Evolutionary conservation across 92 coral and sea anemone genomes (phyloP), one percentile per base, ranked within the genome.

Genomic region (Umimayanthus kanabou): DNA sequence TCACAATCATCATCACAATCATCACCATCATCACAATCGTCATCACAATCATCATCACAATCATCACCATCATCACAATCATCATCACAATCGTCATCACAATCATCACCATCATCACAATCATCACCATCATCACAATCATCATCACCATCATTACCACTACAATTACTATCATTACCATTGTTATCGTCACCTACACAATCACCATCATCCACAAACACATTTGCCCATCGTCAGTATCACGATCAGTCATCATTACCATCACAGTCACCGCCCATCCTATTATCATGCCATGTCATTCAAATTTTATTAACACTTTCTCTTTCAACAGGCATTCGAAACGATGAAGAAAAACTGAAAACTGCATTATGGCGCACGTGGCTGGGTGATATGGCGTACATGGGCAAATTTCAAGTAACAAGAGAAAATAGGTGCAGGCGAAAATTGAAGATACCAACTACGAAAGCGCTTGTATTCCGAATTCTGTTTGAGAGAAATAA

Each of bases 301-400:
- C 16, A 13, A 53, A 9, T n/a, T 69, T n/a, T 69, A 39, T 16
- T 71, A 71, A 71, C 76, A 71, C 39, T 73, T 73, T 6, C 1
- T 61, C 20, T 37, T 64, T 61, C 49, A 40, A 81, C 85, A 81
- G 85, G 85, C 74, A 40, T 81, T 81, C 37, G 85, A 81, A 66
- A 81, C 85, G 28, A 8, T 81, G 75, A 81, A 40, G 85, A 81
- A 81, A 66, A 81, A 81, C 49, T 81, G 55, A 81, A 26, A 29
- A 3, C 69, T 1, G 69, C 25, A 23, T 5, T 22, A 23, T 23
- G 69, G 26, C 69, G 26, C 69, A 61, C 69, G 9, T 61, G 69
- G 4, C 26, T 18, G 69, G 22, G 69, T 6, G 6, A 18, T 61
- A 22, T 4, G 67, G 67, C 26, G 26, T 4, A 61, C 69, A 22